A percentile compares a stretch with the other conserved stretches of the same genome.
These are phyloP conservation scores for Conus ventricosus DNA, from an alignment of 1,140 invertebrate genomes.

Conservation along the genomic window DNA sequence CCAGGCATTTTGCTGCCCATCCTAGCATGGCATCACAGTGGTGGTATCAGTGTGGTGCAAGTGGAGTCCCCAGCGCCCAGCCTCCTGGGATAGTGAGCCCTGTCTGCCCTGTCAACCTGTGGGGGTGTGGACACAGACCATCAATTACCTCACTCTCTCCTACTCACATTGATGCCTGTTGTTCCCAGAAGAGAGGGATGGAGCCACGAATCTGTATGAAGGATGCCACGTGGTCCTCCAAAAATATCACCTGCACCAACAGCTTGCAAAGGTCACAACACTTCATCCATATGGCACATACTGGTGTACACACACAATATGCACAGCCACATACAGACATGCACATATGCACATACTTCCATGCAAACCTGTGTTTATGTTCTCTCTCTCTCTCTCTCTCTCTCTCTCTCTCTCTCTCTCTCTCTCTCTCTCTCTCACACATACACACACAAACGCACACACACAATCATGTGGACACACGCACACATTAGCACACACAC, in stretches of 20 bases:
- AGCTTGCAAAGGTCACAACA: background rate
- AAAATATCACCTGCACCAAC: conserved; percentile 72
- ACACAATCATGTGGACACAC: too few relatives aligned
- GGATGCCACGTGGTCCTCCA: conserved; percentile 85
- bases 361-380: too few relatives aligned
- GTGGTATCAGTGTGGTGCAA: too few relatives aligned
- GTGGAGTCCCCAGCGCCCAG: too few relatives aligned
- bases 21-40: too few relatives aligned
- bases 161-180: conserved; percentile 92
- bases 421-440: background rate
- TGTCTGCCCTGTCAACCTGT: too few relatives aligned
- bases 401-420: too few relatives aligned
- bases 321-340: background rate
- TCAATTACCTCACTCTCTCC: background rate
- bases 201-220: conserved; percentile 91
- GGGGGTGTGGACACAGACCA: too few relatives aligned
- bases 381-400: too few relatives aligned
- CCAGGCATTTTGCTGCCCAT: too few relatives aligned
- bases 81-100: too few relatives aligned
- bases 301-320: background rate
- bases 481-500: too few relatives aligned
- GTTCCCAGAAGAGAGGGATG: conserved; percentile 99
- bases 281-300: background rate
- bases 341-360: background rate
- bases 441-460: background rate